Evolutionary conservation across 2,888 invertebrate species (phyloP).

Genomic region (Lordiphosa andalusiaca): DNA sequence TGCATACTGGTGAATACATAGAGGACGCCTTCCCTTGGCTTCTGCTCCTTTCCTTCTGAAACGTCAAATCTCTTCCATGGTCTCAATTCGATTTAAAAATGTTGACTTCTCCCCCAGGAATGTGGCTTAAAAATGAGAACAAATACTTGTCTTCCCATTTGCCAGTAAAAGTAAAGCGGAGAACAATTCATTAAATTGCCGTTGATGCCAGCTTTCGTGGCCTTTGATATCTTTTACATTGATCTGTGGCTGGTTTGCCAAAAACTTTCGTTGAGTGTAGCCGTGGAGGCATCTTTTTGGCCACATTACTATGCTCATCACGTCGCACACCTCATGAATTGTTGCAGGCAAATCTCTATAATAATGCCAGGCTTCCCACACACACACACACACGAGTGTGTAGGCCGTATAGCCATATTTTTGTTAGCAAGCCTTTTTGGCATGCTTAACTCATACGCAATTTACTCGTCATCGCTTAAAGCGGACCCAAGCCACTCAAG

Average conservation of each 20-base stretch:
- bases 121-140: no score
- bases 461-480: conserved; percentile 18
- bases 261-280: conserved; percentile 1
- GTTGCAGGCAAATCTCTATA: conserved; percentile 30
- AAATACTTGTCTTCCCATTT: no score
- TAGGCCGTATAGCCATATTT: conserved; percentile 18
- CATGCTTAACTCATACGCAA: conserved; percentile 23
- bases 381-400: conserved; percentile 1
- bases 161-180: no score
- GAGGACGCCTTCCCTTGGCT: no score
- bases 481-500: not conserved
- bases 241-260: not conserved
- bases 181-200: conserved; percentile 10
- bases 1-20: no score
- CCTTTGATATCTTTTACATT: not conserved
- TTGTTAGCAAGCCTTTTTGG: conserved; percentile 20
- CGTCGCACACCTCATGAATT: conserved; percentile 39
- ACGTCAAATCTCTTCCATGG: no score
- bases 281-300: conserved; percentile 8
- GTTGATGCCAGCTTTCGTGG: not conserved
- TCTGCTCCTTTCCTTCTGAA: no score
- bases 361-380: conserved; percentile 4
- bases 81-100: no score
- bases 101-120: no score
- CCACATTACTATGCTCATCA: conserved; percentile 35